A percentile compares a stretch with the other conserved stretches of the same genome.
Evolutionary conservation across 2,888 invertebrate genomes (phyloP).

Genomic region (Scotopteryx bipunctaria): DNA sequence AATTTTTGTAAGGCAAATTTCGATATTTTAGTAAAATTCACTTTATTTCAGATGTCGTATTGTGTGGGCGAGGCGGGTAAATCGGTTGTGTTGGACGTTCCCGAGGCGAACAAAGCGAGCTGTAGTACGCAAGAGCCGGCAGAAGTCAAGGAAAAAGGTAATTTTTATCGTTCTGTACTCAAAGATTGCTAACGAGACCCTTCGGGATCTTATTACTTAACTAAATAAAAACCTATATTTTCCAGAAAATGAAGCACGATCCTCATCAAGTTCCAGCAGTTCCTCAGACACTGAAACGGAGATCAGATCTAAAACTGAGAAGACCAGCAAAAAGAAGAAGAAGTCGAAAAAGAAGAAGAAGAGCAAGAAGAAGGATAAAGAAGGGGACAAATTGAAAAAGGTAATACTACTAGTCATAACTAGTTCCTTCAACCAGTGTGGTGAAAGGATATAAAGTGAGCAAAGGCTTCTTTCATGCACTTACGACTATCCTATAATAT

Average conservation of each 20-base stretch:
- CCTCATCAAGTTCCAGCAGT: slow-evolving; percentile 62
- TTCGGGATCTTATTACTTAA: too few relatives aligned
- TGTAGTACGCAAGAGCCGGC: slow-evolving; percentile 26
- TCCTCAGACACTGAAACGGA: slow-evolving; percentile 70
- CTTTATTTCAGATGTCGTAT: slow-evolving; percentile 89
- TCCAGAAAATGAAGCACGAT: slow-evolving; percentile 52
- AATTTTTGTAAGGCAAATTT: too few relatives aligned
- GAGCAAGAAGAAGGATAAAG: slow-evolving; percentile 72
- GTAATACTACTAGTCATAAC: too few relatives aligned
- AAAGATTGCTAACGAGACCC: too few relatives aligned
- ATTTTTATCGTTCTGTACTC: slow-evolving; percentile 1
- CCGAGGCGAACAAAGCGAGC: slow-evolving; percentile 41
- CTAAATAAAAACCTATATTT: too few relatives aligned
- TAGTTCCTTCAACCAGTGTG: too few relatives aligned
- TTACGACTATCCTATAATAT: too few relatives aligned
- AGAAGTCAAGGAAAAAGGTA: slow-evolving; percentile 54
- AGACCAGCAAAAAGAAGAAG: slow-evolving; percentile 79
- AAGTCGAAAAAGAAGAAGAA: slow-evolving; percentile 76
- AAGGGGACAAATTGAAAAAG: slow-evolving; percentile 83
- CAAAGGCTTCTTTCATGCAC: too few relatives aligned
- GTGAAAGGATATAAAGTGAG: too few relatives aligned
- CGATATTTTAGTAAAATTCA: too few relatives aligned
- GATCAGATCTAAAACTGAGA: slow-evolving; percentile 71
- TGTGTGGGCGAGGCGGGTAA: slow-evolving; percentile 90
- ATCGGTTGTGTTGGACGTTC: slow-evolving; percentile 63